Evolutionary conservation across 2,797 vertebrate genomes (phyloP), one percentile per base, ranked within the genome.

Genomic region (Merluccius polli): DNA sequence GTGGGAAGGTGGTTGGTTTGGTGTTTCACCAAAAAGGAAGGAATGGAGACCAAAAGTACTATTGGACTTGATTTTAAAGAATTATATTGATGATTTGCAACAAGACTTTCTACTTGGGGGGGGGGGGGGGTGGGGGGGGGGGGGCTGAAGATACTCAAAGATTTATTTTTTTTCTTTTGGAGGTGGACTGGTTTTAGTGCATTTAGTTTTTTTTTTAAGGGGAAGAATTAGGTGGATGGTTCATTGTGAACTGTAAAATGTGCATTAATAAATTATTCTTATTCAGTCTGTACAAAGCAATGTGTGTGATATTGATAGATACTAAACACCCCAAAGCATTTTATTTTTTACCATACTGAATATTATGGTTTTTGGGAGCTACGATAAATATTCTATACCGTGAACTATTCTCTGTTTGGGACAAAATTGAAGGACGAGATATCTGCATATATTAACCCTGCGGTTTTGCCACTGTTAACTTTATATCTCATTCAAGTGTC

Each of bases 251-350:
- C 77, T 93, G 88, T 93, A 91, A 87, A 91, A 90, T 93, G 89
- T 93, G 87, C 92, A 92, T 90, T 89, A 93, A 94, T 93, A 94
- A 95, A 93, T 94, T 94, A 94, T 94, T 94, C 87, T 90, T 93
- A 90, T 92, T 81, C 85, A 78, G 44, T 87, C 88, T 87, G 88
- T 92, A 80, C 81, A 88, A 88, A 78, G 79, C n/a, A 33, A 33
- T 77, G 13, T 65, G 81, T 91, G 83, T 87, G 81, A 86, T 77
- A 81, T 63, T 83, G 72, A 8, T 81, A 79, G 72, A 81, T 72
- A 73, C 67, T 77, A 12, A 78, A 79, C 73, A 80, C 74, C 80
- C 33, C 78, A 71, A 78, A 80, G 77, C 78, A 30, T 79, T 81
- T 85, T 75, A 75, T 82, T 89, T 90, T 83, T 81, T 35, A 79